phyloP scores from a whole-genome alignment of 2,797 vertebrate species.

The Octomys mimax region DNA sequence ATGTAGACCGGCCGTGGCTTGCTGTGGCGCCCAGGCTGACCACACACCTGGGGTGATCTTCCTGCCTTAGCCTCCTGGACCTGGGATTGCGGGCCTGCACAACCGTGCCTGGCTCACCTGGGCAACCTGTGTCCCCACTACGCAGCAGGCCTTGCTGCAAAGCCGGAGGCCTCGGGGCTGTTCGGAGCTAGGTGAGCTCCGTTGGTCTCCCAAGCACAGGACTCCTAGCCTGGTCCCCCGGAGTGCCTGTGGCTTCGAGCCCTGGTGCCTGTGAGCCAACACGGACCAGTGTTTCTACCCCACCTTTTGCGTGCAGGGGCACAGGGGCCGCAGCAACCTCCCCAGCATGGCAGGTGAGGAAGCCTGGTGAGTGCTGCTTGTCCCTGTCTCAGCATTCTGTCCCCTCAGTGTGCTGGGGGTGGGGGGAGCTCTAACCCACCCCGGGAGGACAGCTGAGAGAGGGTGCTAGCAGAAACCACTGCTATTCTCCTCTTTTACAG shows the following conservation, averaged over 20 bases:
- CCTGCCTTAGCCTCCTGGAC: neutral
- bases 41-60: neutral
- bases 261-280: neutral
- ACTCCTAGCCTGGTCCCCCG: neutral
- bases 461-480: too few relatives aligned
- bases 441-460: neutral
- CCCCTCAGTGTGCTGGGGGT: neutral
- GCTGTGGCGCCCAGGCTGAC: neutral
- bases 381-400: neutral
- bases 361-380: neutral
- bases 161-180: neutral
- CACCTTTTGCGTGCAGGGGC: neutral
- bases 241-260: neutral
- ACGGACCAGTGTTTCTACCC: neutral
- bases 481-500: accelerated
- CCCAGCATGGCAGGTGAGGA: too few relatives aligned
- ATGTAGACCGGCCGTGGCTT: neutral
- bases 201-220: neutral
- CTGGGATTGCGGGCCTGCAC: neutral
- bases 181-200: neutral
- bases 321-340: neutral
- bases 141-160: neutral
- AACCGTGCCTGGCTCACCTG: neutral
- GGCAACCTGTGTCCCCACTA: neutral
- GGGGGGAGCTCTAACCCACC: neutral